A percentile compares a stretch with the other conserved stretches of the same genome.
These are phyloP conservation scores for Drosophila kepulauana DNA, from an alignment of 1,140 invertebrate genomes.

Conservation along the genomic window DNA sequence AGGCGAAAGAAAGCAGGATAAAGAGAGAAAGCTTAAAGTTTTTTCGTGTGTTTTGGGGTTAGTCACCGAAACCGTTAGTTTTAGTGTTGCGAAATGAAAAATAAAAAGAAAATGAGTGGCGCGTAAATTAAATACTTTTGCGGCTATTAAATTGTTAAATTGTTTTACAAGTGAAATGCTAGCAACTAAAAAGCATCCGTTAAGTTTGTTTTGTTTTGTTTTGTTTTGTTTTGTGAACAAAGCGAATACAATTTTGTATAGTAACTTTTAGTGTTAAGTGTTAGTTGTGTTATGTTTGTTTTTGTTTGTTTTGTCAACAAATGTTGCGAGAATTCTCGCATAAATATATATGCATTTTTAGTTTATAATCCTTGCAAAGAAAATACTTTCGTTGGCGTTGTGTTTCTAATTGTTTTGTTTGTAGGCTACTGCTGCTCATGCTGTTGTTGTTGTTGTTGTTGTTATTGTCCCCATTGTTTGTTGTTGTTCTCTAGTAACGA, in stretches of 20 bases:
- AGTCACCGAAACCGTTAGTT: constrained; percentile 48
- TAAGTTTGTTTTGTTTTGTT: constrained; percentile 31
- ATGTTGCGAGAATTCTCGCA: constrained; percentile 43
- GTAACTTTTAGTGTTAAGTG: constrained; percentile 61
- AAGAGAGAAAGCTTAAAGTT: constrained; percentile 16
- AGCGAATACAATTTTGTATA: constrained; percentile 71
- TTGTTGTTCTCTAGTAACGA: constrained; percentile 87
- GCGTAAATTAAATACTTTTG: constrained; percentile 60
- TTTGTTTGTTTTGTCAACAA: constrained; percentile 63
- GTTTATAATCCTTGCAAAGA: constrained; percentile 73
- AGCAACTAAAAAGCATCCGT: constrained; percentile 67
- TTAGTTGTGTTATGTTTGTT: constrained; percentile 18
- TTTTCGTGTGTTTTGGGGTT: constrained; percentile 3
- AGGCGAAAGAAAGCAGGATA: constrained; percentile 9
- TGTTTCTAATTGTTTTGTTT: constrained; percentile 52
- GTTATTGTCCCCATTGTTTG: constrained; percentile 12
- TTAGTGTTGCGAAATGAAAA: constrained; percentile 30
- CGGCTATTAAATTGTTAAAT: constrained; percentile 44
- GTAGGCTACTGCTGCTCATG: constrained; percentile 14
- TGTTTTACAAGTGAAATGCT: constrained; percentile 64
- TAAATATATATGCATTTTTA: constrained; percentile 34
- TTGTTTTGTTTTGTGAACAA: constrained; percentile 56
- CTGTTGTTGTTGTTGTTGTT: constrained; percentile 19
- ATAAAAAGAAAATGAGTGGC: background rate
- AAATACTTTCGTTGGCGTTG: constrained; percentile 83